Evolutionary conservation across 2,113 vertebrate genomes (phyloP), one percentile per base, ranked within the genome.

Genomic region (Turnix velox): DNA sequence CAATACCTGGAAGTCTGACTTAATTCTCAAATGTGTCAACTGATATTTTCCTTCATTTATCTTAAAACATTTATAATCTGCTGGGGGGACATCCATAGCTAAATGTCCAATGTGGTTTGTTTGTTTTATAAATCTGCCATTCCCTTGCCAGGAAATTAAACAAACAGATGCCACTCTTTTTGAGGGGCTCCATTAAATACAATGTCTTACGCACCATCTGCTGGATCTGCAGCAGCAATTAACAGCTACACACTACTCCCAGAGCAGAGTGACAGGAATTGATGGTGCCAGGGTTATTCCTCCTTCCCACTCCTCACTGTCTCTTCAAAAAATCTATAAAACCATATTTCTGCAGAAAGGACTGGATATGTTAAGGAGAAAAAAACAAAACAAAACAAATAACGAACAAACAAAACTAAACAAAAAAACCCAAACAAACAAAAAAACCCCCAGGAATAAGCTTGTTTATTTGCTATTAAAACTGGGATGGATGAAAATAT

Each of bases 131-230:
- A 96, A 97, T 93, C 92, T 92, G 86, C 65, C 9, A 0, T 95
- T 96, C 88, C 30, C 40, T 94, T 93, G 80, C 80, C 83, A 97
- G 97, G 96, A 97, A 96, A 97, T 97, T 97, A 97, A 97, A 97
- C 96, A 98, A 98, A 96, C 97, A 97, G 97, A 97, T 97, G 97
- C 97, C 96, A 94, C 93, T 90, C 91, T 94, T 91, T 94, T 94
- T 96, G 93, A 93, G 95, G 95, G 94, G 61, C 87, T 97, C 96
- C 89, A 62, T 81, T 97, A 96, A 96, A 96, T 93, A 63, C 94
- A 92, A 88, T 27, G 93, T 90, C 94, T 87, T 94, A 96, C 84
- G 10, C 85, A 97, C 97, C 97, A 97, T 97, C 97, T 98, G 97
- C 96, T 95, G 94, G 87, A 84, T 96, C 93, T 96, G 94, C 81